Evolutionary conservation across 30 jellyfish, hydroid and myxozoan species (phyloP), one percentile per base, ranked within the genome.

Genomic region (Catostylus mosaicus): DNA sequence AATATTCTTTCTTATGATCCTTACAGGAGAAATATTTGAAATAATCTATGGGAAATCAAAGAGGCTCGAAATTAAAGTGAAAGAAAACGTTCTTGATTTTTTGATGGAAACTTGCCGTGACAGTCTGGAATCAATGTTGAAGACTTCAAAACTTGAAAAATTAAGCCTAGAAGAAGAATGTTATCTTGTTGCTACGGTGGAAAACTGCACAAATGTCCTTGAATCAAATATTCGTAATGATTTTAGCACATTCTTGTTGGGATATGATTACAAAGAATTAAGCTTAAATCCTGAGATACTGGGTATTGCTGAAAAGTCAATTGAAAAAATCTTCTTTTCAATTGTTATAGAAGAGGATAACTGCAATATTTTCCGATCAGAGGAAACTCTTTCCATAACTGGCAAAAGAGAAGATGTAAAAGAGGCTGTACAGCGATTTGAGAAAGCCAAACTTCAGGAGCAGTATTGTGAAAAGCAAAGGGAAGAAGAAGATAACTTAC

Each of bases 1-100:
- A n/a, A 34, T 77, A 72, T 26, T 27, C 9, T 23, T 72, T 54
- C 88, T 59, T 48, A 9, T 16, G 20, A 48, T 16, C 63, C 4
- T 48, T 48, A 2, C 20, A 48, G 63, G 63, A 2, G 63, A 48
- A 48, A 48, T 48, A 9, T 16, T 9, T 27, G 3, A 16, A 9
- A 16, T 16, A 48, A 27, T 48, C 23, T 16, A 48, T 48, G 63
- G 63, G 3, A 23, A 48, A 2, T 4, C 63, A 16, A 48, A 48
- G 23, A 48, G 3, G 20, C 27, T 48, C 1, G 23, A 48, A 7
- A 4, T 48, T 4, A 6, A 9, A 16, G 63, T 48, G 1, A 4
- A 16, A 48, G 24, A 16, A 27, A 27, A 48, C 4, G 20, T 48
- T 27, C 63, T 48, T 48, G 24, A 48, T 48, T 16, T 9, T 27